A percentile compares a stretch with the other conserved stretches of the same genome.
These are phyloP conservation scores for Hydropotes inermis DNA, from an alignment of 2,113 vertebrate genomes.

Conservation along the genomic window DNA sequence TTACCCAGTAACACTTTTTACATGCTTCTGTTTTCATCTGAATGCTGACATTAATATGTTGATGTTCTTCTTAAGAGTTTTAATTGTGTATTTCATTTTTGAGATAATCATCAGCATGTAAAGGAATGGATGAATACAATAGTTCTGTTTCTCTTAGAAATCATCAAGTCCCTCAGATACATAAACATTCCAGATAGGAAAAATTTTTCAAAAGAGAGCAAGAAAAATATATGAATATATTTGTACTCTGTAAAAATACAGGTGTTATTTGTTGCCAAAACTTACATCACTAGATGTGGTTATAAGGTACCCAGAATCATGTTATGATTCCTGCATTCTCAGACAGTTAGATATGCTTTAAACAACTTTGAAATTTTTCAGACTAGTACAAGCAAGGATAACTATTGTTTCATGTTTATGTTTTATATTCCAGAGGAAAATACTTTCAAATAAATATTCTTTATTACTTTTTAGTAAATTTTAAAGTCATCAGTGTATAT, in stretches of 20 bases:
- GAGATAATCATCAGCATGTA: not conserved
- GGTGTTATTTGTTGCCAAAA: conserved; percentile 37
- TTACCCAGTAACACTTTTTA: not conserved
- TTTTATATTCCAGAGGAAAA: not conserved
- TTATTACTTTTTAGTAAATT: not conserved
- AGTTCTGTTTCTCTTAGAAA: not conserved
- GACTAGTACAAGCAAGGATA: not conserved
- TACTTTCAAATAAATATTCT: conserved; percentile 3
- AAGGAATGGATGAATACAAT: not conserved
- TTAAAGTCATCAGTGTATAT: not conserved
- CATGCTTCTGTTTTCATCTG: not conserved
- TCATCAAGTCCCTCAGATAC: not conserved
- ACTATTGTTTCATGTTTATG: conserved; percentile 39
- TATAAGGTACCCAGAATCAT: conserved; percentile 20
- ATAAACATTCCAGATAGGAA: not conserved
- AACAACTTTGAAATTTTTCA: conserved; percentile 6
- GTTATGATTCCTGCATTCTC: conserved; percentile 53
- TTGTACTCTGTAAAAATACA: conserved; percentile 10
- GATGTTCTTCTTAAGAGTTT: not conserved
- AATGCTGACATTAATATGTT: not conserved
- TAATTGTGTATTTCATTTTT: not conserved
- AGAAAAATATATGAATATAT: not conserved
- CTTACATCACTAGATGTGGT: conserved; percentile 29
- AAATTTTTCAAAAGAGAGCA: not conserved
- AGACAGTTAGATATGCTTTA: conserved; percentile 55